These are phyloP conservation scores for Hemicentrotus pulcherrimus DNA, from an alignment of 35 echinoderm and acorn worm genomes.

Conservation along the genomic window DNA sequence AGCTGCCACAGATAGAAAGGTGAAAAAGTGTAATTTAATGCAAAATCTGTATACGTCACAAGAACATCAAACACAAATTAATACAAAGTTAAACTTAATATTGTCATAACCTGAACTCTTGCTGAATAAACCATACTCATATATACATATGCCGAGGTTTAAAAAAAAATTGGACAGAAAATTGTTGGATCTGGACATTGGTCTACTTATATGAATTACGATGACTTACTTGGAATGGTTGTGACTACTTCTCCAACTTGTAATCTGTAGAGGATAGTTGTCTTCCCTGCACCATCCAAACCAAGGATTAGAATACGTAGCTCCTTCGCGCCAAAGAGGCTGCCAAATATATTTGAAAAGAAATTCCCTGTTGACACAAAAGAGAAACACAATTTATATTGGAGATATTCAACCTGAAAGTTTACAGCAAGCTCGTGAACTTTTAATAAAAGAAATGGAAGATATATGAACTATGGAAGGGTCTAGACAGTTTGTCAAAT, in stretches of 20 bases:
- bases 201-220: background rate
- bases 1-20: constrained; percentile 68
- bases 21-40: background rate
- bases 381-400: constrained; percentile 17
- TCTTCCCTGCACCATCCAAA: constrained; percentile 96
- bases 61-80: no score
- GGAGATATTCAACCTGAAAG: background rate
- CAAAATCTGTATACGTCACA: no score
- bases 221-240: constrained; percentile 97
- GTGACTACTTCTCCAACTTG: constrained; percentile 99
- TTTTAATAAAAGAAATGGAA: background rate
- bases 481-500: no score
- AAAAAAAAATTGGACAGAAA: no score
- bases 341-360: constrained; percentile 85
- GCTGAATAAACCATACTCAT: no score
- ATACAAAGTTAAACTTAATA: no score
- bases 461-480: background rate
- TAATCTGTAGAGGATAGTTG: constrained; percentile 97
- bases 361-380: constrained; percentile 66
- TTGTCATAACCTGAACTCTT: no score
- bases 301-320: constrained; percentile 93
- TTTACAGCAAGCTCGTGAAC: background rate
- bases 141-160: no score
- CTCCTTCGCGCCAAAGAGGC: constrained; percentile 93
- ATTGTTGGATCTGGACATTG: no score